phyloP scores from a whole-genome alignment of 1,140 invertebrate species.

The Alviniconcha marisindica region DNA sequence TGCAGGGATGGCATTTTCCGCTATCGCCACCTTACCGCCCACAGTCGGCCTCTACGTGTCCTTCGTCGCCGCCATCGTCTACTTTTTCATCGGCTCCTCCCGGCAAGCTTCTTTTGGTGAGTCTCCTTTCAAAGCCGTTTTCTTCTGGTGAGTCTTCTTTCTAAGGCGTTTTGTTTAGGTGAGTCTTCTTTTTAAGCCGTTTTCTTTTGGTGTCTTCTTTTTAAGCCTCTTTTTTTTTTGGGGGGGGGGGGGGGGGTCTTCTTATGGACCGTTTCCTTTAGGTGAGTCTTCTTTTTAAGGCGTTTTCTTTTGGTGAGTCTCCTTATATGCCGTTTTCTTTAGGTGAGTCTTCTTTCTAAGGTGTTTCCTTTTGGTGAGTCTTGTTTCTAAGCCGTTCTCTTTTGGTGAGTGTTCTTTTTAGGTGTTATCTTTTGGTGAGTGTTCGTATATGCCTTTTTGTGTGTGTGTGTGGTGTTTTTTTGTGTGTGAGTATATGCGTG shows the following conservation, averaged over 20 bases:
- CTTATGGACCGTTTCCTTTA: background rate
- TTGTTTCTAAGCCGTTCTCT: no score
- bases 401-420: no score
- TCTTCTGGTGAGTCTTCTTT: no score
- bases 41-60: conserved; percentile 96
- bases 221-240: background rate
- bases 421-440: no score
- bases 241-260: no score
- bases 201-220: background rate
- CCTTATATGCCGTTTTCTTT: no score
- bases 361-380: background rate
- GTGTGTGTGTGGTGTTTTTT: no score
- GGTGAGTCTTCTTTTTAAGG: conserved; percentile 33
- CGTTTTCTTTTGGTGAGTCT: background rate
- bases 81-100: conserved; percentile 93
- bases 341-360: no score
- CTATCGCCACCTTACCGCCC: conserved; percentile 90
- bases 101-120: conserved; percentile 92
- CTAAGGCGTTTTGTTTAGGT: no score
- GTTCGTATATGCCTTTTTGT: no score
- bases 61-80: conserved; percentile 94
- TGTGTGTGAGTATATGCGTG: no score
- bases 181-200: no score
- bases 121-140: background rate
- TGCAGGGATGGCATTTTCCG: conserved; percentile 89